Evolutionary conservation across 2,113 vertebrate species (phyloP).

Genomic region (Ploceus nigricollis): DNA sequence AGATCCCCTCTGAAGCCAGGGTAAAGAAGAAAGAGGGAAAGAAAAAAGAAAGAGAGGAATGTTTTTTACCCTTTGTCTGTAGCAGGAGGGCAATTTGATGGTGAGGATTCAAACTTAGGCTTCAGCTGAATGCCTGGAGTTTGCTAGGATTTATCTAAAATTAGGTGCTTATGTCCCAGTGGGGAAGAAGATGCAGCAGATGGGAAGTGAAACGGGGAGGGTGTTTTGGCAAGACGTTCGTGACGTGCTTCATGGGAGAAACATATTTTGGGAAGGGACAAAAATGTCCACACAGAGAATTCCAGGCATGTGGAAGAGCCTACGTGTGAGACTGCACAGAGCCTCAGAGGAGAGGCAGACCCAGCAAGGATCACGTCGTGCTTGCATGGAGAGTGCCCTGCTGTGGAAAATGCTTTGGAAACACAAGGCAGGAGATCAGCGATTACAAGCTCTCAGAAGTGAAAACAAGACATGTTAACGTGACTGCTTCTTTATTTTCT

Average conservation of each 20-base stretch:
- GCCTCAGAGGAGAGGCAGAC: neutral
- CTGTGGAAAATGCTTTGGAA: neutral
- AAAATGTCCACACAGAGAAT: neutral
- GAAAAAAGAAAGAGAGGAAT: accelerated
- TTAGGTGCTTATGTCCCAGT: neutral
- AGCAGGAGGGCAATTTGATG: neutral
- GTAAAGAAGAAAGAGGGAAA: neutral
- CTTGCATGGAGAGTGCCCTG: neutral
- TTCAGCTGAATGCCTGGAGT: neutral
- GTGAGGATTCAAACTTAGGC: neutral
- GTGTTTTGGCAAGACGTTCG: neutral
- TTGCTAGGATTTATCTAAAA: neutral
- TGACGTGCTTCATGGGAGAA: neutral
- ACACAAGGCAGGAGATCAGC: accelerated
- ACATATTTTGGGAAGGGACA: neutral
- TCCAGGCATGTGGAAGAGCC: neutral
- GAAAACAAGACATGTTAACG: neutral
- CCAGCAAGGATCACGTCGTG: neutral
- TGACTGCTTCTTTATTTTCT: neutral
- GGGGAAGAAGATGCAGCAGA: neutral
- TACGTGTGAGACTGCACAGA: neutral
- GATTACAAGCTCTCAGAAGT: neutral
- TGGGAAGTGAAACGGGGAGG: neutral
- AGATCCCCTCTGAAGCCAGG: neutral
- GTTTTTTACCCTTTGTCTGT: neutral